Evolutionary conservation across 2,797 vertebrate genomes (phyloP), one percentile per base, ranked within the genome.

Genomic region (Anniella stebbinsi): DNA sequence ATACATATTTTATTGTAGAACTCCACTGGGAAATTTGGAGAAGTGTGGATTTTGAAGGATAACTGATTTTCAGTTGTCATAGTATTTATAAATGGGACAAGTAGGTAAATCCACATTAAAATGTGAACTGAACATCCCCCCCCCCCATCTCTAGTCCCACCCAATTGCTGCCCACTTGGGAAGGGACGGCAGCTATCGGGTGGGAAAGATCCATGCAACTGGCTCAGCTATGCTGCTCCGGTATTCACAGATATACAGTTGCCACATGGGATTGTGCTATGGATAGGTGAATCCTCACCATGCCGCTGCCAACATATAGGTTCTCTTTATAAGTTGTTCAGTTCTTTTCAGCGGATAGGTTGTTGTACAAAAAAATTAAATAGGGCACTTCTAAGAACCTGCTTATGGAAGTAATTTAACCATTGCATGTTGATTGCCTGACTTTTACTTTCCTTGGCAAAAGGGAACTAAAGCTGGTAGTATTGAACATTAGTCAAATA

Each of bases 141-240:
- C 12, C 51, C 51, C 12, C 4, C 51, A 54, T 54, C 51, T 11
- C 51, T 11, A 11, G 7, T 10, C 6, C 38, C 28, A 78, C 15
- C 45, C 30, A 15, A 33, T 33, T 78, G n/a, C 73, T 0, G 0
- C 76, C 72, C 10, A 41, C 1, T 0, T 25, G 51, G 10, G 41
- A 54, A 70, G 76, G 48, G 76, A 51, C 12, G 45, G 13, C 21
- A 3, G 15, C 8, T 38, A 23, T 75, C 9, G 18, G 38, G 73
- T 75, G 38, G 73, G 36, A 38, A 75, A 41, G 6, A 75, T 41
- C 36, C 36, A 75, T 70, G 33, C 13, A 33, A 70, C 33, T 72
- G 70, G 54, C 54, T 11, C 11, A 2, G 1, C 30, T 23, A 48
- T 21, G 28, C 4, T 6, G 21, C 13, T 78, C 76, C 51, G 76